These are phyloP conservation scores for Drosophila mojavensis DNA, from an alignment of 1,140 invertebrate genomes.

Conservation along the genomic window DNA sequence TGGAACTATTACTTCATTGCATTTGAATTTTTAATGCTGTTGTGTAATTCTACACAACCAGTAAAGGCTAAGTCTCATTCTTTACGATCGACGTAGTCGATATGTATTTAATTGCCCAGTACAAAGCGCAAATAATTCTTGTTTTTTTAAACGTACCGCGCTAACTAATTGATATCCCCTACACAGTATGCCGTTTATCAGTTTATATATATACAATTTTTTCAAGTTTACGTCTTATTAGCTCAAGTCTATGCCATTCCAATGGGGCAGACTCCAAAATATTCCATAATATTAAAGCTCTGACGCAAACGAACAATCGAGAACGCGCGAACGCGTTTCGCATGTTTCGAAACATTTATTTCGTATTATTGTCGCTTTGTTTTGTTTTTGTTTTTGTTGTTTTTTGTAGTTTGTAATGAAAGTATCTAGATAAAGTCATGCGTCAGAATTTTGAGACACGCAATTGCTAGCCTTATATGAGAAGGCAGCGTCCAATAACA, in stretches of 20 bases:
- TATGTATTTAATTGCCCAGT: slow-evolving; percentile 49
- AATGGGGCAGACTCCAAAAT: slow-evolving; percentile 8
- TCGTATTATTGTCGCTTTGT: neutral
- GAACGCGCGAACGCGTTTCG: slow-evolving; percentile 16
- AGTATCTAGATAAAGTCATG: slow-evolving; percentile 8
- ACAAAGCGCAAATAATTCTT: slow-evolving; percentile 55
- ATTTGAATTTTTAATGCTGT: slow-evolving; percentile 6
- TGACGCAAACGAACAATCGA: slow-evolving; percentile 24
- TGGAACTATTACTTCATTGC: slow-evolving; percentile 20
- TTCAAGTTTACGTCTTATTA: slow-evolving; percentile 11
- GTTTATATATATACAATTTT: slow-evolving; percentile 11
- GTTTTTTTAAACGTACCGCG: slow-evolving; percentile 26
- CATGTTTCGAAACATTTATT: slow-evolving; percentile 21
- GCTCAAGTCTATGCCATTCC: neutral
- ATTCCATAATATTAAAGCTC: slow-evolving; percentile 26
- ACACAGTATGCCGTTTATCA: slow-evolving; percentile 9
- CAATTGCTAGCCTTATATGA: slow-evolving; percentile 17
- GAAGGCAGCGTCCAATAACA: slow-evolving; percentile 2
- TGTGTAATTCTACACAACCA: slow-evolving; percentile 3
- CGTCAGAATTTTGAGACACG: slow-evolving; percentile 21
- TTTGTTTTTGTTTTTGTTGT: neutral
- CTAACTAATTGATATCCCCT: slow-evolving; percentile 13
- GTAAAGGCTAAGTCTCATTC: slow-evolving; percentile 24
- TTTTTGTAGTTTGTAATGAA: slow-evolving; percentile 8
- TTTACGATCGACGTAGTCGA: slow-evolving; percentile 39